phyloP scores from a whole-genome alignment of 2,113 vertebrate genomes.

The Sorex araneus region DNA sequence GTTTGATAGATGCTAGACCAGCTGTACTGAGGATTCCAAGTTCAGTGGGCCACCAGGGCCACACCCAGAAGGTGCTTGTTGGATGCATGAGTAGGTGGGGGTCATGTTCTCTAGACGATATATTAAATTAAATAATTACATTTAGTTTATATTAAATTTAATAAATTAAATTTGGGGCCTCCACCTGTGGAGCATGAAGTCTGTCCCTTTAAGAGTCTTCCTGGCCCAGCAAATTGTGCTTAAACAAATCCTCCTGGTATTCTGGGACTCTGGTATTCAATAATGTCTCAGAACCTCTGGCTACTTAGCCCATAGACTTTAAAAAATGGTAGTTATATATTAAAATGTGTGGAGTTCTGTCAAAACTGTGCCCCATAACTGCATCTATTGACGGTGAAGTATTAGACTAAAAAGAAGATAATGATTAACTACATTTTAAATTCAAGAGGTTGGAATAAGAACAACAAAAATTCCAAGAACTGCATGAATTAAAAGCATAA shows the following conservation, averaged over 20 bases:
- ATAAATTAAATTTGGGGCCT: too few relatives aligned
- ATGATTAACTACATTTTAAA: slow-evolving; percentile 22
- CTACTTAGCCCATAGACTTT: not conserved
- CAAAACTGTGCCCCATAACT: not conserved
- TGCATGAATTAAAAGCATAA: not conserved
- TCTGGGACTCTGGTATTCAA: not conserved
- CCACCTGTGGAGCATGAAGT: too few relatives aligned
- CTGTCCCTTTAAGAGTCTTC: too few relatives aligned
- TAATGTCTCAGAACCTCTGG: not conserved
- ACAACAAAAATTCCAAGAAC: slow-evolving; percentile 24
- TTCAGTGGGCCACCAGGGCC: too few relatives aligned
- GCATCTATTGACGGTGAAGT: not conserved
- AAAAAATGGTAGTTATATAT: not conserved
- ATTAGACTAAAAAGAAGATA: not conserved
- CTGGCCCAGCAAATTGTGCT: not conserved
- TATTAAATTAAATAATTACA: too few relatives aligned
- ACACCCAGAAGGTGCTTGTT: too few relatives aligned
- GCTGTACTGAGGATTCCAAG: too few relatives aligned
- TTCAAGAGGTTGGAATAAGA: slow-evolving; percentile 30
- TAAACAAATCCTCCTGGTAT: not conserved
- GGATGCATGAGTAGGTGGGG: too few relatives aligned
- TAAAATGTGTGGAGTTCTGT: not conserved
- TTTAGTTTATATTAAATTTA: too few relatives aligned
- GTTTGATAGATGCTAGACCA: too few relatives aligned
- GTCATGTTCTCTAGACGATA: too few relatives aligned